Conservation (phyloP, 1,140 invertebrate species). For the Coelopa frigida region DNA sequence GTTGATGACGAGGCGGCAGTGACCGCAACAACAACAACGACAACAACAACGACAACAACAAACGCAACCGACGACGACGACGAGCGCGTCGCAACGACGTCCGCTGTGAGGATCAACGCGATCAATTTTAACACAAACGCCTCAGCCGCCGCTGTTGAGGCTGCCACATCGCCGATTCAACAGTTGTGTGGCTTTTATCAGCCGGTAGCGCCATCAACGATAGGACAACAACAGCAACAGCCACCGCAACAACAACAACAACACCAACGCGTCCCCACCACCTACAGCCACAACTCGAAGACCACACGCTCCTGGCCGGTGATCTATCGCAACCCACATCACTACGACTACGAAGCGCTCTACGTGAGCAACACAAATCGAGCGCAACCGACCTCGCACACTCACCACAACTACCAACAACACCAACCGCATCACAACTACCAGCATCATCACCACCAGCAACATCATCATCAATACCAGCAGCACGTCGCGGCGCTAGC, state of each 20-base stretch:
- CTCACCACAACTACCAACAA: conserved; percentile 2
- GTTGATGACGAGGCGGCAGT: too few relatives aligned
- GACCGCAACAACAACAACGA: too few relatives aligned
- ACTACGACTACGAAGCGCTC: conserved; percentile 42
- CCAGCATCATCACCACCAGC: conserved; percentile 3
- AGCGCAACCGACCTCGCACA: conserved; percentile 19
- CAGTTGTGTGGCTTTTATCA: too few relatives aligned
- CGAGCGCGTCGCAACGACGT: too few relatives aligned
- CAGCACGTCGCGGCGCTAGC: conserved; percentile 8
- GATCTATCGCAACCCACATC: conserved; percentile 42
- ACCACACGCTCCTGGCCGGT: conserved; percentile 44
- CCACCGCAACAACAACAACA: conserved; percentile 13
- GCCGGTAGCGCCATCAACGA: too few relatives aligned
- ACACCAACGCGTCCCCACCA: too few relatives aligned
- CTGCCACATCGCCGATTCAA: too few relatives aligned
- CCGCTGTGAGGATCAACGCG: too few relatives aligned
- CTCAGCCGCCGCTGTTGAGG: neutral
- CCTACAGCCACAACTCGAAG: conserved; percentile 39
- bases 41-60: too few relatives aligned
- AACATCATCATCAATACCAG: conserved; percentile 2
- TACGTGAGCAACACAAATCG: conserved; percentile 22
- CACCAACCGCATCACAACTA: neutral
- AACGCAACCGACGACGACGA: too few relatives aligned
- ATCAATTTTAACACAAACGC: too few relatives aligned
- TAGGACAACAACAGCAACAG: conserved; percentile 5